These are phyloP conservation scores for Vannuccia rotundouncinata DNA, from an alignment of 2,888 invertebrate species.

Conservation along the genomic window DNA sequence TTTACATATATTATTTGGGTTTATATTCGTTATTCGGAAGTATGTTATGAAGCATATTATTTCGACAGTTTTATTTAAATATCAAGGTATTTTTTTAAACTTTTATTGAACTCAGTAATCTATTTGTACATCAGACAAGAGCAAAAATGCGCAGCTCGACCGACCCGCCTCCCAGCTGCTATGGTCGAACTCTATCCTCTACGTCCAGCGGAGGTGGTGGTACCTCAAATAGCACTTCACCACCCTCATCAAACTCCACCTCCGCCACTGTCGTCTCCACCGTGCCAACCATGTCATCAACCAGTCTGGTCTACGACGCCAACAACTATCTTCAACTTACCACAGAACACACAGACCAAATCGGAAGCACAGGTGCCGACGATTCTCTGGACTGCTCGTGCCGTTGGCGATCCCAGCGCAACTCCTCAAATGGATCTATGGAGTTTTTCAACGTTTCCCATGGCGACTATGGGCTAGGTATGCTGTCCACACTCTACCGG, in stretches of 20 bases:
- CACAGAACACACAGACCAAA: neutral
- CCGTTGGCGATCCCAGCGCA: neutral
- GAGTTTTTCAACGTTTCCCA: constrained; percentile 1
- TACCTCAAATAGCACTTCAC: neutral
- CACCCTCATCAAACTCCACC: neutral
- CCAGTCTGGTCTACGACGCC: neutral
- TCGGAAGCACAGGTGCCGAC: neutral
- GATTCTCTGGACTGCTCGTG: neutral
- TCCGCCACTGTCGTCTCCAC: neutral
- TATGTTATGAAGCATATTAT: too few relatives aligned
- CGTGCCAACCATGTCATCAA: neutral
- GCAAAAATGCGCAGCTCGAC: neutral
- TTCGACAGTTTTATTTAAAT: too few relatives aligned
- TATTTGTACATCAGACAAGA: too few relatives aligned
- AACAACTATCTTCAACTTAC: constrained; percentile 8
- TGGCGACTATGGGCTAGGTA: constrained; percentile 4
- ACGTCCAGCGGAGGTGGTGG: neutral
- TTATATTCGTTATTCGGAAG: too few relatives aligned
- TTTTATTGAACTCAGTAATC: too few relatives aligned
- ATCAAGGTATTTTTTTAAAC: too few relatives aligned
- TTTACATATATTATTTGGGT: too few relatives aligned
- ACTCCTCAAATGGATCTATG: neutral
- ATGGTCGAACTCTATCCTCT: neutral
- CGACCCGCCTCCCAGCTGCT: constrained; percentile 11
- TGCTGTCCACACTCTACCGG: constrained; percentile 11